Conservation (phyloP, 1,140 invertebrate species). For the Mercenaria mercenaria region DNA sequence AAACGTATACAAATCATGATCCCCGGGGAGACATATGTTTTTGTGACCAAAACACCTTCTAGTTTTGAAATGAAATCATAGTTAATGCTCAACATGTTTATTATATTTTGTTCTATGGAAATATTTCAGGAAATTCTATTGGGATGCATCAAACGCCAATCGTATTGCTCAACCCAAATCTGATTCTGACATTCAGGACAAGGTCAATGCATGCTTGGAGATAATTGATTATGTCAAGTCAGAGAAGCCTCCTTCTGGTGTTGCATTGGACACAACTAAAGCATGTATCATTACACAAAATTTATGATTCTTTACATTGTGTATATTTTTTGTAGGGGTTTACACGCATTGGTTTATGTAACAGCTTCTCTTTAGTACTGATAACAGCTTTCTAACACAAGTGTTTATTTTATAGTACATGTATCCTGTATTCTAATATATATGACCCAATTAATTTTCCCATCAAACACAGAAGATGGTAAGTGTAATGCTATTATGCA, state of each 20-base stretch:
- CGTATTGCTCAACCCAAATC: conserved; percentile 31
- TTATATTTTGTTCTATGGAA: background rate
- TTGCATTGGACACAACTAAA: conserved; percentile 24
- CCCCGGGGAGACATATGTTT: background rate
- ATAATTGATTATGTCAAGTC: conserved; percentile 30
- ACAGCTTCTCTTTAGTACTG: too few species aligned
- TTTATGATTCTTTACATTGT: too few species aligned
- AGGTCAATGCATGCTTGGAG: conserved; percentile 48
- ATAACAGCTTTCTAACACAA: too few species aligned
- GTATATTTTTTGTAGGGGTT: too few species aligned
- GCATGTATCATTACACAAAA: background rate
- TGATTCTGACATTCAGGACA: conserved; percentile 23
- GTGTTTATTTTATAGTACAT: too few species aligned
- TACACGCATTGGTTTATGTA: too few species aligned
- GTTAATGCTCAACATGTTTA: background rate
- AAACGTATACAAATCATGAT: background rate
- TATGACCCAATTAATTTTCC: too few species aligned
- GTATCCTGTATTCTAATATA: too few species aligned
- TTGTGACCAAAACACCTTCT: background rate
- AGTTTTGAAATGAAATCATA: background rate
- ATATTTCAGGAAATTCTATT: conserved; percentile 42
- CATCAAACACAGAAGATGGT: too few species aligned
- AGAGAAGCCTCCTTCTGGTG: conserved; percentile 42
- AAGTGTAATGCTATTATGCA: too few species aligned
- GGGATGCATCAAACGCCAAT: conserved; percentile 52